These are phyloP conservation scores for Pseudorectes ferrugineus DNA, from an alignment of 2,113 vertebrate species.

Conservation along the genomic window DNA sequence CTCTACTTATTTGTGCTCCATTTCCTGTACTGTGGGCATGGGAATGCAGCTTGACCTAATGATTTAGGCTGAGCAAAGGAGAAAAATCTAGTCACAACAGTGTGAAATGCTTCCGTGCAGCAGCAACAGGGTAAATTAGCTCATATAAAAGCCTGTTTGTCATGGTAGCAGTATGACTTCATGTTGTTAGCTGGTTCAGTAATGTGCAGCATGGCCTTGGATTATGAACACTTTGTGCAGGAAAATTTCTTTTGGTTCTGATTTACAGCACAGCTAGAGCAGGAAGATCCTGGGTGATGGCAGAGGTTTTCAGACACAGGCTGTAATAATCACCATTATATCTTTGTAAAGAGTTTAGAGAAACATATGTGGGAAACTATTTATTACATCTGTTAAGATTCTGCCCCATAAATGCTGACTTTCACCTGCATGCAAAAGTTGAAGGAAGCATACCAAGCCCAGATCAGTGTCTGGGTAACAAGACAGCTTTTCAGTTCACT, in stretches of 20 bases:
- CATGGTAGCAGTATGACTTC: background rate
- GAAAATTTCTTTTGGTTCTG: background rate
- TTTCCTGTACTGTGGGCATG: background rate
- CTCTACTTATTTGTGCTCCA: background rate
- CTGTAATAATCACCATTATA: background rate
- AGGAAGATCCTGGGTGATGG: background rate
- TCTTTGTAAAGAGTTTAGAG: background rate
- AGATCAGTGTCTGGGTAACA: background rate
- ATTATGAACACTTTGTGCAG: background rate
- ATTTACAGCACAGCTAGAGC: background rate
- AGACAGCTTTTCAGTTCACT: background rate
- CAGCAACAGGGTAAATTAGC: background rate
- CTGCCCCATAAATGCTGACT: background rate
- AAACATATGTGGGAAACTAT: background rate
- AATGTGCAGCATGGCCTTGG: background rate
- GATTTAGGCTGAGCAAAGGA: background rate
- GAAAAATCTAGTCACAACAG: background rate
- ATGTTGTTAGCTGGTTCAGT: background rate
- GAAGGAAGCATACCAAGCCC: background rate
- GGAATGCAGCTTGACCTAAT: background rate
- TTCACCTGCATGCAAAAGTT: background rate
- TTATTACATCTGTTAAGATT: background rate
- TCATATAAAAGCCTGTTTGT: background rate
- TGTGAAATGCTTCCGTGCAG: background rate
- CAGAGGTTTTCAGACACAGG: background rate